Evolutionary conservation across 1,140 invertebrate genomes (phyloP).

Genomic region (Drosophila chauvacae): DNA sequence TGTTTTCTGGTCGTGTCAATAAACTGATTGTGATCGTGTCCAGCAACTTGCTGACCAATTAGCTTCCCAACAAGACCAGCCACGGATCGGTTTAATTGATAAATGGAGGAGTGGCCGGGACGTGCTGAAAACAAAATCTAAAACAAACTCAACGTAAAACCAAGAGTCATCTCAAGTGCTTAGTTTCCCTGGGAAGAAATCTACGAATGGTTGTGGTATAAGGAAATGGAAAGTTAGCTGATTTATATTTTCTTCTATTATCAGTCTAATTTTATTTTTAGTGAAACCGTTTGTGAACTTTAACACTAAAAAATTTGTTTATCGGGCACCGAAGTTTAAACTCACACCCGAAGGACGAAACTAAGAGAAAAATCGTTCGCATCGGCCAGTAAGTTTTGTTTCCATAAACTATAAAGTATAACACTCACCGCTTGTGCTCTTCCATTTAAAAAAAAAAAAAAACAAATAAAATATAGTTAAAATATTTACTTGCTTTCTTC

Average conservation of each 20-base stretch:
- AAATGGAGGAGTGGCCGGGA: slow-evolving; percentile 17
- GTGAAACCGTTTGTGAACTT: not conserved
- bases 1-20: slow-evolving; percentile 63
- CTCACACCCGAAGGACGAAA: too few species aligned
- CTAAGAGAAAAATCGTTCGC: too few species aligned
- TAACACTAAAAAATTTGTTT: not conserved
- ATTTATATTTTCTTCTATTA: not conserved
- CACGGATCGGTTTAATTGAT: slow-evolving; percentile 34
- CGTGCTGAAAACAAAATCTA: not conserved
- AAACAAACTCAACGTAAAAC: slow-evolving; percentile 7
- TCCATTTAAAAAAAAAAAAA: not conserved
- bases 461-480: not conserved
- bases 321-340: not conserved
- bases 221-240: slow-evolving; percentile 13
- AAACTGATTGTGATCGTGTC: slow-evolving; percentile 62
- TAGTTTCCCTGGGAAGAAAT: not conserved
- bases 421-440: not conserved
- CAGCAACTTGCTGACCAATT: slow-evolving; percentile 55
- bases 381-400: not conserved
- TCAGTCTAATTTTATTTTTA: not conserved
- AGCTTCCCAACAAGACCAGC: slow-evolving; percentile 44
- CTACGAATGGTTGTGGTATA: not conserved
- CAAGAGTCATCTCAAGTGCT: slow-evolving; percentile 27
- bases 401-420: not conserved
- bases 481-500: not conserved